phyloP scores from a whole-genome alignment of 2,888 invertebrate species.

The Drosophila mercatorum region DNA sequence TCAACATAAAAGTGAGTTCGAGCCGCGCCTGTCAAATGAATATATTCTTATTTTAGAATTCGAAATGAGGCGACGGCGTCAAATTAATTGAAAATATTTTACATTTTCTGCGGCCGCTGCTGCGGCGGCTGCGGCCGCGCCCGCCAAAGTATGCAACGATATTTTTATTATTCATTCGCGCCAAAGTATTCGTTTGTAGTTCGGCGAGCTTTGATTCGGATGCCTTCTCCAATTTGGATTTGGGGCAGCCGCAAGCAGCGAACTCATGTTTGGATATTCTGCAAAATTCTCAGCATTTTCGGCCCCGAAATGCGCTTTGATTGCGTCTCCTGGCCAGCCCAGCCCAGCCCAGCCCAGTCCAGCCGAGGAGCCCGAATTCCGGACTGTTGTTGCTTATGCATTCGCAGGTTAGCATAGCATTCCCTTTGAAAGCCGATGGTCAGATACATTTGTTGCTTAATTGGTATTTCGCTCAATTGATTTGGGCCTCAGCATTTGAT shows the following conservation, averaged over 20 bases:
- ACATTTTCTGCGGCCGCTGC: conserved; percentile 57
- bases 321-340: conserved; percentile 29
- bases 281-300: conserved; percentile 61
- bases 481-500: conserved; percentile 26
- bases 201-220: conserved; percentile 46
- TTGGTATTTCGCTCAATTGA: conserved; percentile 67
- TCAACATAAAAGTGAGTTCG: conserved; percentile 55
- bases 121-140: conserved; percentile 11
- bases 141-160: conserved; percentile 47
- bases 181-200: conserved; percentile 54
- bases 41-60: conserved; percentile 70
- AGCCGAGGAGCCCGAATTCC: conserved; percentile 25
- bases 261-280: conserved; percentile 30
- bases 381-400: conserved; percentile 26
- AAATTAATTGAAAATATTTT: conserved; percentile 77
- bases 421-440: conserved; percentile 18
- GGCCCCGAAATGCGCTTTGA: conserved; percentile 30
- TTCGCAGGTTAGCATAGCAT: conserved; percentile 7
- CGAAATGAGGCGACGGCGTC: conserved; percentile 56
- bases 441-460: conserved; percentile 56
- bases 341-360: background rate
- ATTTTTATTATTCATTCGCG: conserved; percentile 24
- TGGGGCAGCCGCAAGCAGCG: conserved; percentile 48
- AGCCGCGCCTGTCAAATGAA: conserved; percentile 48
- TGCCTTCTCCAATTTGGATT: conserved; percentile 34